Conservation (phyloP, 2,113 vertebrate species). For the Myxocyprinus asiaticus region DNA sequence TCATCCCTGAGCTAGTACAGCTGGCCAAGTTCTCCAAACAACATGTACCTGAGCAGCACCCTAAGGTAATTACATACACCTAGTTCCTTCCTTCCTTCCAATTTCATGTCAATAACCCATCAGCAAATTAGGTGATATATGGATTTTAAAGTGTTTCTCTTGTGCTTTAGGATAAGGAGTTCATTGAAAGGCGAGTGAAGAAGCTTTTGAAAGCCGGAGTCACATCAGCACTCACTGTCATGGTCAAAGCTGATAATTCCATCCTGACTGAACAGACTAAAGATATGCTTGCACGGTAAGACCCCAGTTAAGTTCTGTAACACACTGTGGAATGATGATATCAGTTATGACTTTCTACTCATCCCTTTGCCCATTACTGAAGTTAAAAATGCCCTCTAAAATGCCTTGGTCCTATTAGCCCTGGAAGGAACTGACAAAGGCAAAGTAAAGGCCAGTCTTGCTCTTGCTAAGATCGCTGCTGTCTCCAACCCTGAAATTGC, state of each 20-base stretch:
- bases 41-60: slow-evolving; percentile 94
- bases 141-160: slow-evolving; percentile 1
- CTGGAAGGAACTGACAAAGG: slow-evolving; percentile 88
- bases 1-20: slow-evolving; percentile 93
- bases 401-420: slow-evolving; percentile 93
- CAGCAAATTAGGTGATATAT: too few species aligned
- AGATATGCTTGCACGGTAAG: slow-evolving; percentile 88
- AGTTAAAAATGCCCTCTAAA: neutral
- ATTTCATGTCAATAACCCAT: too few species aligned
- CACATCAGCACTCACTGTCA: slow-evolving; percentile 86
- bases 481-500: slow-evolving; percentile 93
- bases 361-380: too few species aligned
- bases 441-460: slow-evolving; percentile 87
- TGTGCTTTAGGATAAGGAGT: slow-evolving; percentile 88
- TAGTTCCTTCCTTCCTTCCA: too few species aligned
- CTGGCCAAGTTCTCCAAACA: slow-evolving; percentile 98
- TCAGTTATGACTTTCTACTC: too few species aligned
- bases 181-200: slow-evolving; percentile 86
- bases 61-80: slow-evolving; percentile 78
- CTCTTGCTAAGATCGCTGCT: slow-evolving; percentile 90
- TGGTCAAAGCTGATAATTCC: slow-evolving; percentile 91
- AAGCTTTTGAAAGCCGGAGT: slow-evolving; percentile 85
- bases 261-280: slow-evolving; percentile 93
- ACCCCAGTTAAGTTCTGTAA: neutral
- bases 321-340: too few species aligned